A percentile compares a stretch with the other conserved stretches of the same genome.
phyloP scores from a whole-genome alignment of 2,797 vertebrate species.

The Gobio occitaniae region DNA sequence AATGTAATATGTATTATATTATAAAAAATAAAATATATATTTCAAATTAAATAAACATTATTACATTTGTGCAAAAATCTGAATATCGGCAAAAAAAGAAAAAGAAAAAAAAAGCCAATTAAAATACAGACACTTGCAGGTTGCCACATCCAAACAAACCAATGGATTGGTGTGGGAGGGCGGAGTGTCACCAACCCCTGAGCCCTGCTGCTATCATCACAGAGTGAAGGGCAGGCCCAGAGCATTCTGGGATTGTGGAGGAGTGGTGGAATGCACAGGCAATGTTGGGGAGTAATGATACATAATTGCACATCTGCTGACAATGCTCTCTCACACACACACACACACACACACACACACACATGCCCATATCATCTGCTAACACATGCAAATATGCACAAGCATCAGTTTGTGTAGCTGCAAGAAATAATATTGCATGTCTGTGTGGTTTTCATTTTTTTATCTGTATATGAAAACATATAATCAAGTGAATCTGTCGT shows the following conservation, averaged over 20 bases:
- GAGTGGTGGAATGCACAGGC: constrained; percentile 42
- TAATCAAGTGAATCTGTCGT: constrained; percentile 5
- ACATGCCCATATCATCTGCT: constrained; percentile 30
- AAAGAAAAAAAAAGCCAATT: neutral
- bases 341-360: too few species aligned
- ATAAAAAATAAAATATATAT: neutral
- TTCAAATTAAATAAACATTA: neutral
- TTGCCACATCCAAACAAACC: neutral
- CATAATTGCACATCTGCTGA: constrained; percentile 47
- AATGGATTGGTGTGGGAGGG: neutral
- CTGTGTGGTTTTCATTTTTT: constrained; percentile 3
- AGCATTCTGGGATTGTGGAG: constrained; percentile 35
- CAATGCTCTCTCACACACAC: constrained; percentile 44
- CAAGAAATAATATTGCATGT: too few species aligned
- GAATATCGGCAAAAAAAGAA: neutral
- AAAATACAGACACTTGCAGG: neutral
- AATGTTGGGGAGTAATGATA: constrained; percentile 50
- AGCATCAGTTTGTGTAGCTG: too few species aligned
- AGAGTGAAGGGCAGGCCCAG: constrained; percentile 4
- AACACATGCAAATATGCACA: too few species aligned
- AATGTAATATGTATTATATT: neutral
- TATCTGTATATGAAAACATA: neutral
- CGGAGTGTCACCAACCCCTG: neutral
- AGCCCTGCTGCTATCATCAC: constrained; percentile 22
- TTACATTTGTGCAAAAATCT: too few species aligned